Percentiles rank a stretch among this genome's conserved stretches.
Evolutionary conservation across 2,888 invertebrate species (phyloP).

Genomic region (Sepiola atlantica): DNA sequence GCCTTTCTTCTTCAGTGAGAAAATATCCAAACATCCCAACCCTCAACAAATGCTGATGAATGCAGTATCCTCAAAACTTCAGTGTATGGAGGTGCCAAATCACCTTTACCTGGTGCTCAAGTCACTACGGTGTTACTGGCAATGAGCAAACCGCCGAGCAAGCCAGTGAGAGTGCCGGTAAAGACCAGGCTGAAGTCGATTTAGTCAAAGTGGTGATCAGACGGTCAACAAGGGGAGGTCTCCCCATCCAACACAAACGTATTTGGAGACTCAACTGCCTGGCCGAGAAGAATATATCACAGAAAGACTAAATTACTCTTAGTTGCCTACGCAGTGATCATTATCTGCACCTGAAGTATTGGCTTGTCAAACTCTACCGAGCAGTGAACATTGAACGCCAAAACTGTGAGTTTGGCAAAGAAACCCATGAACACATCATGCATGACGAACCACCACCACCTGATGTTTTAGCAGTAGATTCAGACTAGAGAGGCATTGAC

Average conservation of each 20-base stretch:
- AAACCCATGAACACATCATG: neutral
- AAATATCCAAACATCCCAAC: neutral
- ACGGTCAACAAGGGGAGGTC: neutral
- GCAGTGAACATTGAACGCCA: neutral
- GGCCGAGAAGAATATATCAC: neutral
- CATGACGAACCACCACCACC: neutral
- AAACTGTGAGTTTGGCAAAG: neutral
- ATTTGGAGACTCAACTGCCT: neutral
- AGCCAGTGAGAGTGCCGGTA: neutral
- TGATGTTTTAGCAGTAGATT: too few species aligned
- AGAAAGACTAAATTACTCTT: neutral
- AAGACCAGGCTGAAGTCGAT: neutral
- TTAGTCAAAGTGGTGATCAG: neutral
- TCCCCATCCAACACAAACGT: neutral
- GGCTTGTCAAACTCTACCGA: neutral
- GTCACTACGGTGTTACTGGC: neutral
- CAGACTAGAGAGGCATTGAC: too few species aligned
- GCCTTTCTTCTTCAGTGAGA: neutral
- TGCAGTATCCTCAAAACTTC: too few species aligned
- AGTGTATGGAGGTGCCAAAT: neutral
- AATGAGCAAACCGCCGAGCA: neutral
- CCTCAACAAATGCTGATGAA: neutral
- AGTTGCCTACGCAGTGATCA: too few species aligned
- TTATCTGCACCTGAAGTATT: neutral
- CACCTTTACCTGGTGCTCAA: neutral